These are phyloP conservation scores for Wiebesia pumilae DNA, from an alignment of 1,140 invertebrate species.

Conservation along the genomic window DNA sequence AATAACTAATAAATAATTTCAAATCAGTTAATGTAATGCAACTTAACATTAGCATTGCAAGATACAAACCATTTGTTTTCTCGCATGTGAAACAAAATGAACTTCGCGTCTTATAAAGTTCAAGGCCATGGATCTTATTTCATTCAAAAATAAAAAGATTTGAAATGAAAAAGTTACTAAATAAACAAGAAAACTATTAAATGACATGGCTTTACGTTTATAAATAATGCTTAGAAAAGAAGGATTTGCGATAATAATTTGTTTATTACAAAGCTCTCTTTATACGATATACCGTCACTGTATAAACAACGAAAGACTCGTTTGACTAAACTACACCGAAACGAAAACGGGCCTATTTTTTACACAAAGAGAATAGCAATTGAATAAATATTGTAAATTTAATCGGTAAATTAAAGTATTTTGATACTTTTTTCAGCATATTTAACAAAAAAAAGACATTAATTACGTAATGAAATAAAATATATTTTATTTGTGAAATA, in stretches of 20 bases:
- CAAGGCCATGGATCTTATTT: background rate
- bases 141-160: background rate
- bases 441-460: no score
- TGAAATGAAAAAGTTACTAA: background rate
- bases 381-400: background rate
- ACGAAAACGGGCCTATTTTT: background rate
- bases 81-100: constrained; percentile 4
- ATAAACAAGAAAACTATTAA: background rate
- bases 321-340: no score
- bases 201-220: background rate
- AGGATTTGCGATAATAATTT: background rate
- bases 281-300: no score
- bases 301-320: no score
- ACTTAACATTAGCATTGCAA: background rate
- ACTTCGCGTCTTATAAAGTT: constrained; percentile 24
- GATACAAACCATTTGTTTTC: background rate
- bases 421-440: no score
- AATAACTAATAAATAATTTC: background rate
- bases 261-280: no score
- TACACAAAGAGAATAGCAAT: background rate
- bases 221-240: background rate
- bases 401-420: no score
- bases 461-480: no score
- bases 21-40: background rate
- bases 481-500: no score